phyloP scores from a whole-genome alignment of 2,797 vertebrate genomes.

The Staurois parvus region DNA sequence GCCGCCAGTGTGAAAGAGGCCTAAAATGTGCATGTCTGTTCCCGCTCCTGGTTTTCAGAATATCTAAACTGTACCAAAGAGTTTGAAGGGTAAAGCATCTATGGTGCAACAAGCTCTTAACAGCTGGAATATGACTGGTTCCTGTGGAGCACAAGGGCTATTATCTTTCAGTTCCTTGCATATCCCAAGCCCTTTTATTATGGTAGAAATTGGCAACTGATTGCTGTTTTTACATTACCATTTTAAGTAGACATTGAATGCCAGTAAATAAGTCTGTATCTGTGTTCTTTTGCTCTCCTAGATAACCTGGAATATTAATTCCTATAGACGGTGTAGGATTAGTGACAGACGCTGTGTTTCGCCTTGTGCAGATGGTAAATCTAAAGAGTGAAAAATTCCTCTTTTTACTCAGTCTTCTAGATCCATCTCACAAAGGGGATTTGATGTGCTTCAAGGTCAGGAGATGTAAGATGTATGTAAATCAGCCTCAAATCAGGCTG shows the following conservation, averaged over 20 bases:
- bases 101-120: too few relatives aligned
- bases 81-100: too few relatives aligned
- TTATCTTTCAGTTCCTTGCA: too few relatives aligned
- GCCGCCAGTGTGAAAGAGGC: too few relatives aligned
- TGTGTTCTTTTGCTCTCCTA: neutral
- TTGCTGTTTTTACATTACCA: neutral
- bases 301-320: neutral
- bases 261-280: neutral
- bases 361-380: slow-evolving; percentile 6
- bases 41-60: too few relatives aligned
- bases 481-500: slow-evolving; percentile 10
- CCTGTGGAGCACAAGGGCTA: too few relatives aligned
- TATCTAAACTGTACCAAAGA: too few relatives aligned
- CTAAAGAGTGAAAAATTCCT: neutral
- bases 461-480: slow-evolving; percentile 28
- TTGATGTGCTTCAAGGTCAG: slow-evolving; percentile 2
- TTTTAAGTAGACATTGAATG: neutral
- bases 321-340: neutral
- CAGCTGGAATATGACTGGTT: too few relatives aligned
- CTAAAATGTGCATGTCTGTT: too few relatives aligned
- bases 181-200: too few relatives aligned
- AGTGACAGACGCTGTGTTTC: neutral
- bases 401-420: neutral
- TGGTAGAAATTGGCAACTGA: too few relatives aligned
- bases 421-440: neutral